These are phyloP conservation scores for Xiphorhynchus erythropygius DNA, from an alignment of 2,797 vertebrate species.

Conservation along the genomic window DNA sequence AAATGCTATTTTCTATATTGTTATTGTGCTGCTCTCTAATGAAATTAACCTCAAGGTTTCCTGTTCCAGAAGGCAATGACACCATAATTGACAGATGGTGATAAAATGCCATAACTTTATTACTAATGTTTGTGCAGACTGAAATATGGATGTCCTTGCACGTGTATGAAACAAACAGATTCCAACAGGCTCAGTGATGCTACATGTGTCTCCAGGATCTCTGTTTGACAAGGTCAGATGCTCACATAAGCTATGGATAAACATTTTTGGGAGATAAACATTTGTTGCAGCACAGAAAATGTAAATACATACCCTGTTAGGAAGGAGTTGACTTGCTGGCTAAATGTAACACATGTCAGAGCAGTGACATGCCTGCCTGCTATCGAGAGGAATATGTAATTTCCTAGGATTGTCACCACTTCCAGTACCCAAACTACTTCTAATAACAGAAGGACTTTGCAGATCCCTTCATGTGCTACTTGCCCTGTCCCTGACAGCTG, in stretches of 20 bases:
- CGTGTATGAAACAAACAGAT: not conserved
- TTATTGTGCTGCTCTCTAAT: not conserved
- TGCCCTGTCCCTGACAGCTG: rapidly evolving
- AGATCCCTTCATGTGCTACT: not conserved
- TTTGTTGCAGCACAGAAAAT: not conserved
- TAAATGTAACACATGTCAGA: rapidly evolving
- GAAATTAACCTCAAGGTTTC: slow-evolving; percentile 25
- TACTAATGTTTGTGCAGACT: not conserved
- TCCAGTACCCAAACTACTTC: not conserved
- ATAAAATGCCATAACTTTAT: not conserved
- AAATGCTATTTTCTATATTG: not conserved
- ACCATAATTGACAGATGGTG: slow-evolving; percentile 40
- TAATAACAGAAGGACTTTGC: not conserved
- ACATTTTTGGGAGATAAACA: not conserved
- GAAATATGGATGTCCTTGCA: slow-evolving; percentile 19
- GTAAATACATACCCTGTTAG: not conserved
- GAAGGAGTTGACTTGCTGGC: not conserved
- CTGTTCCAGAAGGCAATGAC: not conserved
- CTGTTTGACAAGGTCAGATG: slow-evolving; percentile 7
- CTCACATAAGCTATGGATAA: not conserved
- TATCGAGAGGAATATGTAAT: not conserved
- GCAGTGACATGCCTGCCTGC: not conserved
- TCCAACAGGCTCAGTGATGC: slow-evolving; percentile 3
- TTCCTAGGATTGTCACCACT: not conserved
- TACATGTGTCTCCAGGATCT: not conserved